Base-by-base conservation (phyloP, 2,113 vertebrate genomes). In the Galbula dea region DNA sequence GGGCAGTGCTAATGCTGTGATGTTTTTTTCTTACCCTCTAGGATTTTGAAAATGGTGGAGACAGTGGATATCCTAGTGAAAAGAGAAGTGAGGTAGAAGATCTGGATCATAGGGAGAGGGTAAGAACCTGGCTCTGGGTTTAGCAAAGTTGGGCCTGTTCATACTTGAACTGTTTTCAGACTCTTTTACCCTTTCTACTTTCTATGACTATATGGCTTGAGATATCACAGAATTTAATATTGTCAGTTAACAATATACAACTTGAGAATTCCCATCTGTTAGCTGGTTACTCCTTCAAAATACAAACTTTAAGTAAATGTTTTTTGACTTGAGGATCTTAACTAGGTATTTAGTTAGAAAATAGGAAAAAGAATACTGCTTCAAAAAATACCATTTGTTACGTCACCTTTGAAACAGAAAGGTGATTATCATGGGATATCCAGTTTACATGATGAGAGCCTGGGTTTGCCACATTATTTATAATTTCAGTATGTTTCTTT, bases 51-150 rank as follows among this genome's bases (percentile, higher is more conserved):
- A 99, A 98, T 48, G 98, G 98, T n/a, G 98, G 99, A 29, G 99
- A 99, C 96, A 99, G 99, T 15, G 99, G 99, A 19, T 99, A 97
- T 91, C 99, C 99, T 71, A 99, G 99, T 84, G 99, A 99, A 97
- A 98, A 97, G 94, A 98, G 99, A 93, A 98, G 98, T 68, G 99
- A 99, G 30, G 97, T 98, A 17, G 99, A 99, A 57, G 97, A 97
- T 30, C 96, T 97, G 39, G 99, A 99, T 92, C 98, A 98, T n/a
- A 90, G 96, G 27, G 98, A 98, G 22, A 98, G 97, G 87, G 98
- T 99, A 97, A 95, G 89, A 81, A 76, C 66, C 37, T 57, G 48
- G 29, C 52, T 69, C 18, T 43, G 37, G 8, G 7, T 75, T 68
- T 63, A 66, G 24, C 36, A 76, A 51, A 37, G n/a, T 27, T 84